Base-by-base conservation (phyloP, 2,888 invertebrate species). In the Polydrusus cervinus region DNA sequence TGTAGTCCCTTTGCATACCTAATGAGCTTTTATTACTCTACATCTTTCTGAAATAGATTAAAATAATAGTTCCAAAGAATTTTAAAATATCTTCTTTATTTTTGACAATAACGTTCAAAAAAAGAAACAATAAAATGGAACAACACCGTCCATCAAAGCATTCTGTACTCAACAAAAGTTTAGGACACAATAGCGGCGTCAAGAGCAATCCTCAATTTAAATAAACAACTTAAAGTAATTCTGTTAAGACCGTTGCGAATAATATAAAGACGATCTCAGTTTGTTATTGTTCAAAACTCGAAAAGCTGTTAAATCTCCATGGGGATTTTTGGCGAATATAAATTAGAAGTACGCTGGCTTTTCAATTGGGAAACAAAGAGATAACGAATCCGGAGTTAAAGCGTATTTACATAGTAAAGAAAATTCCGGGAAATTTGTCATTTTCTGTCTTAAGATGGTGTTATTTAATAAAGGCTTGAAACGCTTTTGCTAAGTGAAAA, bases 171-270 rank as follows among this genome's bases (percentile, higher is more conserved):
- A 60, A 53, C 47, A 45, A 60, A 69, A 69, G 47, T 61, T 60
- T 40, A 55, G 18, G 47, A 60, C 25, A 47, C 55, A 49, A 69
- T 49, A 74, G 68, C 76, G 69, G 70, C 70, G 67, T 77, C 78
- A 80, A 79, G 79, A 79, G 79, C 80, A 78, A 79, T 79, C 78
- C 74, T 79, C 84, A 85, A 86, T 85, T 85, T 85, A 84, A 85
- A 85, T 85, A 85, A 86, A 85, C 85, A 85, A 83, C 84, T 83
- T 82, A 80, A 77, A 83, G 84, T 83, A 83, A 85, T 84, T 83
- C 83, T 84, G 84, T 84, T 83, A 83, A 83, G 82, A 84, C 83
- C 64, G 75, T 75, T 81, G 81, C 81, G 83, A 85, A 84, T 84
- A 82, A 83, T 75, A 72, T 83, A 83, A 85, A 84, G 84, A 82